Base-by-base conservation (phyloP, 2,113 vertebrate species). In the Orientallactaga bullata region DNA sequence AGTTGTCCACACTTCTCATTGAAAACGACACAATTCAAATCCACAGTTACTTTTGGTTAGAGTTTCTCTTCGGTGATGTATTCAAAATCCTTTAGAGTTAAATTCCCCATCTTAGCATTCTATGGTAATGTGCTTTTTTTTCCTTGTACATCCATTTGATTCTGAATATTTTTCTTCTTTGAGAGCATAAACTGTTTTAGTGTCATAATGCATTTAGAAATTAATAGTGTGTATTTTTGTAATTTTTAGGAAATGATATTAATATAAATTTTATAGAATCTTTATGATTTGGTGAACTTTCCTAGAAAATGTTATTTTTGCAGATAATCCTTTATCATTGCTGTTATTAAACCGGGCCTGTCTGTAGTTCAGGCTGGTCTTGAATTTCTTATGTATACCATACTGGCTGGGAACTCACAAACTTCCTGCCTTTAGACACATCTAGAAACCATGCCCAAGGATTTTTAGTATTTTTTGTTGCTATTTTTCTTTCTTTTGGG, bases 161-260 rank as follows among this genome's bases (percentile, higher is more conserved):
- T 85, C 51, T 93, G 30, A 77, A 51, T 66, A 8, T 89, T 86
- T 85, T 66, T 8, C 85, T 86, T 85, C 39, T 89, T 85, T 30
- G 37, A 60, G 17, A 82, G 21, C 18, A 10, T 89, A 2, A 23
- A 17, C 18, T 39, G 5, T n/a, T 88, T 94, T 90, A 78, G 15
- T 72, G 47, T 89, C 77, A 77, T 24, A 91, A 68, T 76, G 63
- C 12, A 80, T 73, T 80, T 74, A 61, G 30, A 84, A 79, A 4
- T 82, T 0, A 42, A 24, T n/a, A 3, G 11, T 51, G 71, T 60
- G 23, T 55, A 87, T 89, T 23, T 81, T 80, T 87, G 69, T 72
- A 88, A 58, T 86, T 79, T 90, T 58, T 88, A 88, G 74, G 76
- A 85, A 77, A 85, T 93, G 20, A 79, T 88, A 4, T 58, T 87